Evolutionary conservation across 2,888 invertebrate species (phyloP).

Genomic region (Drosophila incognita): DNA sequence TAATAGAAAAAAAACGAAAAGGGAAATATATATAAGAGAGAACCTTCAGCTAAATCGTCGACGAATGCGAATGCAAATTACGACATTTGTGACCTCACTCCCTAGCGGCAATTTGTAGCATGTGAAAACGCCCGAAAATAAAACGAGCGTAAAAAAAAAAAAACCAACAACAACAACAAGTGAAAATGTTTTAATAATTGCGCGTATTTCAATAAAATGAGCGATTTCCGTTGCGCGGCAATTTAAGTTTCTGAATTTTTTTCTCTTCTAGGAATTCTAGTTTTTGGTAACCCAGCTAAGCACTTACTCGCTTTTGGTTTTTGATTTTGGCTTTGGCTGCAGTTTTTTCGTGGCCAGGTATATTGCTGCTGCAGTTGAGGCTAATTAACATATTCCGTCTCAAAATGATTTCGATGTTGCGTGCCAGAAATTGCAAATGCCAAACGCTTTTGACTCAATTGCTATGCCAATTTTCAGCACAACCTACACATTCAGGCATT

Average conservation of each 20-base stretch:
- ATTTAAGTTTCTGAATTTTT: constrained; percentile 43
- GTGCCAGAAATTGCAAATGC: constrained; percentile 79
- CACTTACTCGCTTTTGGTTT: constrained; percentile 23
- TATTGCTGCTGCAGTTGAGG: constrained; percentile 44
- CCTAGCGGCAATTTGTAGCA: constrained; percentile 66
- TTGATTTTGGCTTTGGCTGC: constrained; percentile 21
- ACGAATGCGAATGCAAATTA: constrained; percentile 58
- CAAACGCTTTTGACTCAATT: constrained; percentile 74
- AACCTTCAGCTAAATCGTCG: constrained; percentile 54
- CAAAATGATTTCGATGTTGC: constrained; percentile 67
- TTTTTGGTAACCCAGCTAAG: constrained; percentile 30
- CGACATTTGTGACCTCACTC: constrained; percentile 66
- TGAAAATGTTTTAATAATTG: constrained; percentile 79
- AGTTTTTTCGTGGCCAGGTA: constrained; percentile 23
- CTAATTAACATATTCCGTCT: constrained; percentile 78
- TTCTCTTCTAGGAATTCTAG: constrained; percentile 56
- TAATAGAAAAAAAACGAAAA: constrained; percentile 21
- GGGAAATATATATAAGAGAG: constrained; percentile 30
- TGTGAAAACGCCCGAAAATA: constrained; percentile 63
- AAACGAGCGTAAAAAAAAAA: constrained; percentile 14
- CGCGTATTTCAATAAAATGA: constrained; percentile 73
- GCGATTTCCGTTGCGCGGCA: constrained; percentile 72
- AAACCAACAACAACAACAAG: constrained; percentile 37
- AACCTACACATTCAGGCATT: constrained; percentile 40
- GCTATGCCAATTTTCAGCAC: constrained; percentile 59